Conservation (phyloP, 2,888 invertebrate species). For the Napeogenes sylphis region DNA sequence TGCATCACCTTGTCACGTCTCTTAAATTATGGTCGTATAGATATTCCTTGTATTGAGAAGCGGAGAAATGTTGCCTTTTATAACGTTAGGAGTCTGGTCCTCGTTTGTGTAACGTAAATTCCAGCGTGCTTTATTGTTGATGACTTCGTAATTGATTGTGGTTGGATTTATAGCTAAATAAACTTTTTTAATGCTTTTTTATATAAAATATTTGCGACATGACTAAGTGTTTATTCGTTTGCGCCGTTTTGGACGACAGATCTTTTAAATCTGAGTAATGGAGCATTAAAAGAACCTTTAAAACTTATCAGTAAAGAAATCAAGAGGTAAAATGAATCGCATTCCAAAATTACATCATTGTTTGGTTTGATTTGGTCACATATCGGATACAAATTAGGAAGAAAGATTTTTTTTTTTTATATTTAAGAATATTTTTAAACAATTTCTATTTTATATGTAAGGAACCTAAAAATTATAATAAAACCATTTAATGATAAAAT, state of each 20-base stretch:
- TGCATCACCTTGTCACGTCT: constrained; percentile 29
- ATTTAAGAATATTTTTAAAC: no score
- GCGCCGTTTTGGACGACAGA: constrained; percentile 25
- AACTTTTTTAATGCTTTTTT: constrained; percentile 35
- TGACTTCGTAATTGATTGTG: constrained; percentile 61
- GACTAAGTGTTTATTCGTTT: constrained; percentile 28
- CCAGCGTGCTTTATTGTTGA: constrained; percentile 63
- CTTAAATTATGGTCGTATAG: constrained; percentile 31
- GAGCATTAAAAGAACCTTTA: constrained; percentile 23
- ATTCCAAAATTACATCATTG: constrained; percentile 24
- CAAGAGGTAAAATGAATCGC: constrained; percentile 24
- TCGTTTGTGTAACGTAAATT: constrained; percentile 62
- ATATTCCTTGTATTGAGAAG: constrained; percentile 55
- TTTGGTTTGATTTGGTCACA: background rate
- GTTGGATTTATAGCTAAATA: constrained; percentile 48
- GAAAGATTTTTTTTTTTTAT: no score
- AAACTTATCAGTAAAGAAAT: constrained; percentile 24
- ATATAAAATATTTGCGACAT: constrained; percentile 38
- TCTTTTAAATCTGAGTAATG: constrained; percentile 28
- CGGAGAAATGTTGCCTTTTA: constrained; percentile 61
- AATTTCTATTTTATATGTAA: no score
- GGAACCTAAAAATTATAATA: no score
- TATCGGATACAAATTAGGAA: background rate
- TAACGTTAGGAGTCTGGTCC: constrained; percentile 63
- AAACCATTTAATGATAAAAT: no score